phyloP scores from a whole-genome alignment of 53 echinoderm and acorn worm species.

The Paelopatides confundens region DNA sequence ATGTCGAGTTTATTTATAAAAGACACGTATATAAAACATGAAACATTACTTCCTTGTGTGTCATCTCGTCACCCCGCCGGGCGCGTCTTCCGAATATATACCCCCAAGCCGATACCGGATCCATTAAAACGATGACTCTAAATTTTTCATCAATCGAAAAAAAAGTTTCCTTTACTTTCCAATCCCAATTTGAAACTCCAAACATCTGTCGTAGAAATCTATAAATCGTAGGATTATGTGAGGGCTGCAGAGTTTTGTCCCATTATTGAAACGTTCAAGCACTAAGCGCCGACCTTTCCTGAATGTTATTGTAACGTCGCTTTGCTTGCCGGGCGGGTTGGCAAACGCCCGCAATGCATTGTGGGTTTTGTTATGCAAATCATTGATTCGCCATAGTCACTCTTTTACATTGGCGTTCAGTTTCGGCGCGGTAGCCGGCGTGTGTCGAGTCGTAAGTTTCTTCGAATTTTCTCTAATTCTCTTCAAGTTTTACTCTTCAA shows the following conservation, averaged over 20 bases:
- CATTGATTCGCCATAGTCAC: constrained; percentile 40
- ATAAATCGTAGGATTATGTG: constrained; percentile 47
- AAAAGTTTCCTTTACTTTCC: not conserved
- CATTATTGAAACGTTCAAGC: constrained; percentile 16
- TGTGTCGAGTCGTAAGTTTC: constrained; percentile 71
- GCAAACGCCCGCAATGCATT: constrained; percentile 47
- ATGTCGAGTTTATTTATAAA: too few species aligned
- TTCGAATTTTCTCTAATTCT: constrained; percentile 36
- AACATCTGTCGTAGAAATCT: constrained; percentile 44
- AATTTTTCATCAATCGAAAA: constrained; percentile 27
- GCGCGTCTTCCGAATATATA: not conserved
- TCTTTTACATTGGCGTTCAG: constrained; percentile 48
- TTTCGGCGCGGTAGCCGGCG: constrained; percentile 75
- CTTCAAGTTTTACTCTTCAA: not conserved
- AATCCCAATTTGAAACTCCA: constrained; percentile 27
- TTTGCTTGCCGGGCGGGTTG: constrained; percentile 39
- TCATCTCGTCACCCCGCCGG: not conserved
- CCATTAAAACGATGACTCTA: not conserved
- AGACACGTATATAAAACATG: too few species aligned
- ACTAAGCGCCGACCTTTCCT: not conserved
- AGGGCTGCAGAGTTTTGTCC: not conserved
- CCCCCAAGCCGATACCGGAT: not conserved
- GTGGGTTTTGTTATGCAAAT: constrained; percentile 60
- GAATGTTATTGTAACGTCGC: constrained; percentile 35
- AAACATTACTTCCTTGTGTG: not conserved